Percentiles rank a stretch among this genome's conserved stretches.
These are phyloP conservation scores for Vireo griseus DNA, from an alignment of 2,797 vertebrate species.

Conservation along the genomic window DNA sequence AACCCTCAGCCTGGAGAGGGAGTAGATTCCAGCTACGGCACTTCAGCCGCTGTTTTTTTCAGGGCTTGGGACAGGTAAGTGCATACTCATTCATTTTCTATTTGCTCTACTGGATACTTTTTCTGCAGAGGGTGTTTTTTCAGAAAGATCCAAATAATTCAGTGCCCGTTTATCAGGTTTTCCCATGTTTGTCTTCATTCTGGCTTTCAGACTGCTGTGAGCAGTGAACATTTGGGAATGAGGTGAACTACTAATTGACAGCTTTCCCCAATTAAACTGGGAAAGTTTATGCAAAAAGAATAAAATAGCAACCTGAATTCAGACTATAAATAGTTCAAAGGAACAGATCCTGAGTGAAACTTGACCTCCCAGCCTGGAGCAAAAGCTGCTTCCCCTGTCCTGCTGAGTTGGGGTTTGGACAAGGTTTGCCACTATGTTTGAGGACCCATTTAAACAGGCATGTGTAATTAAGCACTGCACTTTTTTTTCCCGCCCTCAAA, in stretches of 20 bases:
- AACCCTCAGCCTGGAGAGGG: neutral
- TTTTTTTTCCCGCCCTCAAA: neutral
- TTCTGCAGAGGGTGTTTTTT: neutral
- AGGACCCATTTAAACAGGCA: neutral
- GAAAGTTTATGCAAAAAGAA: neutral
- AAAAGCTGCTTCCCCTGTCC: neutral
- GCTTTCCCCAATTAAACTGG: neutral
- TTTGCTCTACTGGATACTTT: neutral
- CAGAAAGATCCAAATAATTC: neutral
- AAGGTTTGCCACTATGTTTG: neutral
- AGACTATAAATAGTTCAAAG: neutral
- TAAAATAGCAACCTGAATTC: neutral
- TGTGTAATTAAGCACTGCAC: neutral
- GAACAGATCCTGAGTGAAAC: neutral
- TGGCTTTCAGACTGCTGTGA: neutral
- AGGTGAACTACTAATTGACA: neutral
- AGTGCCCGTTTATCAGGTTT: neutral
- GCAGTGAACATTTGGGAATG: neutral
- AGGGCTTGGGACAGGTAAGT: neutral
- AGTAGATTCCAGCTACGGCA: neutral
- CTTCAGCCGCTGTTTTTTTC: neutral
- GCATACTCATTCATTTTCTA: neutral
- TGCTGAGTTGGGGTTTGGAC: accelerated
- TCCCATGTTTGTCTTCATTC: neutral
- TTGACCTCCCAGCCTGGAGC: neutral